Conservation (phyloP, 2,113 vertebrate genomes). For the Taxidea taxus region DNA sequence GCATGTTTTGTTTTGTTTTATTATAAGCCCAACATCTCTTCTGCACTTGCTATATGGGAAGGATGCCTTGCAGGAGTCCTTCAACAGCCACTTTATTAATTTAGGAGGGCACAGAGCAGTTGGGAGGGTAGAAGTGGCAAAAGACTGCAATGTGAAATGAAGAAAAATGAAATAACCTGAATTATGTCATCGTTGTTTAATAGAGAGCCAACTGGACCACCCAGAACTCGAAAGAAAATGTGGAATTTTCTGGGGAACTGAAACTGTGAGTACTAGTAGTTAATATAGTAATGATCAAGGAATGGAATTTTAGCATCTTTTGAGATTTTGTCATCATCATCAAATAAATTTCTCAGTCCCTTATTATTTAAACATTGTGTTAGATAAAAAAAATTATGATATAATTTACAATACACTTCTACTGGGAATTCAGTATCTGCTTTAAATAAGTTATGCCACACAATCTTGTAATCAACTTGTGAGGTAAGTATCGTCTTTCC, state of each 20-base stretch:
- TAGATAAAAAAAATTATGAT: not conserved
- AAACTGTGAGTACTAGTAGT: not conserved
- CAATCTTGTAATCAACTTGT: not conserved
- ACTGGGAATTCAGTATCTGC: not conserved
- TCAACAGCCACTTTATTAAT: not conserved
- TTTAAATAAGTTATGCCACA: not conserved
- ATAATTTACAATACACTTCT: not conserved
- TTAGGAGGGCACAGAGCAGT: not conserved
- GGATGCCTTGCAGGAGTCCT: rapidly evolving
- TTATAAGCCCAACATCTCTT: not conserved
- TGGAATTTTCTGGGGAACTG: not conserved
- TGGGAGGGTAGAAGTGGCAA: not conserved
- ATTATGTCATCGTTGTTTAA: not conserved
- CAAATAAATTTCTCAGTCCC: not conserved
- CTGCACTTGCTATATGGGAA: not conserved
- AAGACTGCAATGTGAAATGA: not conserved
- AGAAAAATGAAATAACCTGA: not conserved
- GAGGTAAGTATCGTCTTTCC: not conserved
- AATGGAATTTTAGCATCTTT: not conserved
- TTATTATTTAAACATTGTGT: not conserved
- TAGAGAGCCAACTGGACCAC: not conserved
- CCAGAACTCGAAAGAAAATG: not conserved
- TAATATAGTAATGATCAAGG: not conserved
- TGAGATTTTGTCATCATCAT: not conserved
- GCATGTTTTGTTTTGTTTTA: not conserved